A percentile compares a stretch with the other conserved stretches of the same genome.
phyloP scores from a whole-genome alignment of 2,888 invertebrate species.

The Scrobipalpa costella region DNA sequence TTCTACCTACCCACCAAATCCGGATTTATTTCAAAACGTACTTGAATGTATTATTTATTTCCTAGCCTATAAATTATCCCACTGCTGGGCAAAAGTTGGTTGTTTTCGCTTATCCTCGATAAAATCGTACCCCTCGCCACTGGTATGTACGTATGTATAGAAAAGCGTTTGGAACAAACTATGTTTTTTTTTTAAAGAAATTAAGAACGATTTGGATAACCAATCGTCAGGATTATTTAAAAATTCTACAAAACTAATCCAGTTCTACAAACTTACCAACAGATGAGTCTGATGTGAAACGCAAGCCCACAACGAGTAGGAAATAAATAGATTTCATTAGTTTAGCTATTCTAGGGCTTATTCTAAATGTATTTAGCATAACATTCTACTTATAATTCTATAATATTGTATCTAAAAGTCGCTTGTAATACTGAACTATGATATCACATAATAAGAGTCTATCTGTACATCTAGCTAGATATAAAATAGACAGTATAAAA shows the following conservation, averaged over 20 bases:
- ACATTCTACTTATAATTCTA: neutral
- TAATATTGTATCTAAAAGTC: neutral
- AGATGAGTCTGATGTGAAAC: neutral
- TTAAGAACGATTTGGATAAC: no score
- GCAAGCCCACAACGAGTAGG: constrained; percentile 10
- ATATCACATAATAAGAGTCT: neutral
- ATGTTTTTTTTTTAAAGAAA: no score
- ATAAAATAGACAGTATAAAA: neutral
- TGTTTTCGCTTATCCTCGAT: no score
- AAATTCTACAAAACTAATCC: neutral
- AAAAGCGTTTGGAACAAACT: no score
- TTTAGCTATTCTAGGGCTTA: neutral
- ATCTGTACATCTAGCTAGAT: neutral
- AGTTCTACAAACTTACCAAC: constrained; percentile 3
- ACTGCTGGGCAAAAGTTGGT: no score
- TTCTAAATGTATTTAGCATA: neutral
- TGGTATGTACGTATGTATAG: no score
- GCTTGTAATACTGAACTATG: no score
- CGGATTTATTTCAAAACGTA: no score
- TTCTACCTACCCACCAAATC: no score
- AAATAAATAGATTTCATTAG: neutral
- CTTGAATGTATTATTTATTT: no score
- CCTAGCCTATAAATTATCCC: no score
- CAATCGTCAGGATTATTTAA: neutral
- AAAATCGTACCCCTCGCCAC: no score